Conservation (phyloP, 1,140 invertebrate species). For the Pseudomyrmex flavicornis region DNA sequence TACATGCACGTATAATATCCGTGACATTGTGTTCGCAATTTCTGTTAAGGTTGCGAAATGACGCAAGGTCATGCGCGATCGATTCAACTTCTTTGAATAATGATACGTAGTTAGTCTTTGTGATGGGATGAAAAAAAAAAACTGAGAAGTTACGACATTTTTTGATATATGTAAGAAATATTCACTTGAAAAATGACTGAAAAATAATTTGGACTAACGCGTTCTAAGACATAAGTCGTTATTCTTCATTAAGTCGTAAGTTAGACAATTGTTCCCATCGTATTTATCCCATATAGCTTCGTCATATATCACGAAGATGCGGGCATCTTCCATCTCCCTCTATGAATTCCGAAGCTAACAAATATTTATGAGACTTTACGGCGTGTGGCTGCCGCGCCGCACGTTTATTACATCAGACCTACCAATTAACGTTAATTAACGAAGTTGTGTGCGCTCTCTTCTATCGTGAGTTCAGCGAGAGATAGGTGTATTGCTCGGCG, state of each 20-base stretch:
- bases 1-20: neutral
- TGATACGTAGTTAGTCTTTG: neutral
- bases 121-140: neutral
- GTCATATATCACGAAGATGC: conserved; percentile 36
- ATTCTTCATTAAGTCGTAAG: conserved; percentile 49
- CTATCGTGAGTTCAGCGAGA: neutral
- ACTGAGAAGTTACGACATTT: neutral
- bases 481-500: neutral
- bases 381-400: neutral
- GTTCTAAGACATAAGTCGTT: neutral
- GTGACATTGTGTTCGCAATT: neutral
- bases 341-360: conserved; percentile 1
- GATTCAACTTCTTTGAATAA: neutral
- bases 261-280: conserved; percentile 23
- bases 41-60: conserved; percentile 13
- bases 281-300: conserved; percentile 16
- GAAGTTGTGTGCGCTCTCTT: neutral
- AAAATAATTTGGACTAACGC: no score
- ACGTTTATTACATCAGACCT: conserved; percentile 21
- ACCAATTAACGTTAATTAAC: conserved; percentile 45
- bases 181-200: no score
- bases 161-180: neutral
- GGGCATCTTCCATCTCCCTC: neutral
- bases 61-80: neutral
- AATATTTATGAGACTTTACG: conserved; percentile 25